These are phyloP conservation scores for Syrmaticus mikado DNA, from an alignment of 2,113 vertebrate genomes.

Conservation along the genomic window DNA sequence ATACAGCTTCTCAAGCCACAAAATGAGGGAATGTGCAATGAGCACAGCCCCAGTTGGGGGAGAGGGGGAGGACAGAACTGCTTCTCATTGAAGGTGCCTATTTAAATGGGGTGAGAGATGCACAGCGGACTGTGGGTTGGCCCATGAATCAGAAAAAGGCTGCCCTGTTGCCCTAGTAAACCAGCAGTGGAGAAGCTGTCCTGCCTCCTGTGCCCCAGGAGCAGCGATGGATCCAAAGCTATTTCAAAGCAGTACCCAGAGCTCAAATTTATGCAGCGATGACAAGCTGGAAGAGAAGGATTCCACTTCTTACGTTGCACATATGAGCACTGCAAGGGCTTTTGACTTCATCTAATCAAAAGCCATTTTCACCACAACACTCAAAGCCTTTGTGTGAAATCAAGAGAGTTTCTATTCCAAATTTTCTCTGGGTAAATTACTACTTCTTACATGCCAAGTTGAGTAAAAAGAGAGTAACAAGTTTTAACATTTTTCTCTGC, in stretches of 20 bases:
- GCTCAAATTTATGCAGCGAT: background rate
- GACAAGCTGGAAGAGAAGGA: slow-evolving; percentile 5
- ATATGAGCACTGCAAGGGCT: slow-evolving; percentile 41
- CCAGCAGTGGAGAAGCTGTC: background rate
- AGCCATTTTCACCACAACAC: slow-evolving; percentile 40
- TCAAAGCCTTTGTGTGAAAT: slow-evolving; percentile 22
- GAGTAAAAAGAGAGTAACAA: slow-evolving; percentile 44
- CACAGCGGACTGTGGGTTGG: background rate
- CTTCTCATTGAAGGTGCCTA: background rate
- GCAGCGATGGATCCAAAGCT: background rate
- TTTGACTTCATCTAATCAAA: slow-evolving; percentile 48
- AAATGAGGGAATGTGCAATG: background rate
- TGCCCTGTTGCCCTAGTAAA: background rate
- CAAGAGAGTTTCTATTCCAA: slow-evolving; percentile 24
- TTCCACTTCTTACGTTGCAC: slow-evolving; percentile 10
- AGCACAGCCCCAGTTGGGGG: background rate
- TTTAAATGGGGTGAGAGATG: background rate
- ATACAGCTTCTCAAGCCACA: background rate
- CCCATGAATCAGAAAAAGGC: background rate
- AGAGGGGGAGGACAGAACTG: background rate
- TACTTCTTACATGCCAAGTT: background rate
- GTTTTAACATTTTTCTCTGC: slow-evolving; percentile 64
- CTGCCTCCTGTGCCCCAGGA: background rate
- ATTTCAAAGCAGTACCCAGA: slow-evolving; percentile 2
- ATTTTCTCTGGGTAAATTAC: slow-evolving; percentile 44